Percentiles rank a stretch among this genome's conserved stretches.
Conservation (phyloP, 2,888 invertebrate species). For the Plebejus argus region DNA sequence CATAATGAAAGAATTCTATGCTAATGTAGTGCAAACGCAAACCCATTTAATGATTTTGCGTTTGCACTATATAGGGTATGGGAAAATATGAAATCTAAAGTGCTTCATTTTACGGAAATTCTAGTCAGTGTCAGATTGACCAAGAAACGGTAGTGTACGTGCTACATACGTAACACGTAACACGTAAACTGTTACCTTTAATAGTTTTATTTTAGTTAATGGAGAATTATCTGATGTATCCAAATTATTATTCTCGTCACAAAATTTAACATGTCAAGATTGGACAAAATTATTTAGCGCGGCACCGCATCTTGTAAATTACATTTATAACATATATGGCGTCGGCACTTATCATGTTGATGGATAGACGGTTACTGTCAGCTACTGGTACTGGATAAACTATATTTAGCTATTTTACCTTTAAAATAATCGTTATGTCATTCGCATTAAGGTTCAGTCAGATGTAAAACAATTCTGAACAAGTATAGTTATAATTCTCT, state of each 20-base stretch:
- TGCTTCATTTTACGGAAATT: too few species aligned
- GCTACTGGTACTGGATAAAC: neutral
- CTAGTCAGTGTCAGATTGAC: neutral
- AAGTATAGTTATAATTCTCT: neutral
- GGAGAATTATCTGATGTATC: neutral
- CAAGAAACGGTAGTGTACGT: neutral
- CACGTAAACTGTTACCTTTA: too few species aligned
- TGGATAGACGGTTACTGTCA: constrained; percentile 1
- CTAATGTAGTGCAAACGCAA: too few species aligned
- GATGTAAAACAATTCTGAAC: neutral
- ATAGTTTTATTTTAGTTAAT: neutral
- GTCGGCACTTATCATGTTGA: constrained; percentile 9
- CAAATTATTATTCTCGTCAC: neutral
- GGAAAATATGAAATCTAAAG: too few species aligned
- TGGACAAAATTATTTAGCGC: neutral
- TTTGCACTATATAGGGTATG: too few species aligned
- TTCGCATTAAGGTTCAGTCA: neutral
- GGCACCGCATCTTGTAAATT: neutral
- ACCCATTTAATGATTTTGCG: too few species aligned
- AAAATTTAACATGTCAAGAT: neutral
- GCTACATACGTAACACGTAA: neutral
- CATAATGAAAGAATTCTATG: too few species aligned
- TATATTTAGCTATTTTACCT: neutral
- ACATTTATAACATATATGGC: neutral
- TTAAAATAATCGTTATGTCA: neutral